A percentile compares a stretch with the other conserved stretches of the same genome.
phyloP scores from a whole-genome alignment of 2,888 invertebrate species.

The Chrysolina americana region DNA sequence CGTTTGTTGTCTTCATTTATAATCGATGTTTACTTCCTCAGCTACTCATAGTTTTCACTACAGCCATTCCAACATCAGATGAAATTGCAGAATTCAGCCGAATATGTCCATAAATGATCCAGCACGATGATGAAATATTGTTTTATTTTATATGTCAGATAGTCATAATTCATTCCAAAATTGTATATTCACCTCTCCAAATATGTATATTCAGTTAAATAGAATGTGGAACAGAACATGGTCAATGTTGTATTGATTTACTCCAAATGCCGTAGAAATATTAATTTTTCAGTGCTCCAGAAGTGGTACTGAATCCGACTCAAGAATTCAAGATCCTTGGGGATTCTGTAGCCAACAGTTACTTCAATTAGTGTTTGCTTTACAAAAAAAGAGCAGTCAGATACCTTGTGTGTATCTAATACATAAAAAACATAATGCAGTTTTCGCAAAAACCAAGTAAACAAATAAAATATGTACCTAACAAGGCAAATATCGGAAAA shows the following conservation, averaged over 20 bases:
- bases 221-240: neutral
- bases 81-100: neutral
- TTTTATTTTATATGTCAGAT: neutral
- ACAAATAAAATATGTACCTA: too few species aligned
- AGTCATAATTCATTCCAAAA: neutral
- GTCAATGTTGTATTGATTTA: neutral
- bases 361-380: too few species aligned
- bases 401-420: too few species aligned
- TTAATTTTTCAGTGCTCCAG: neutral
- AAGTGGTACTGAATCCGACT: neutral
- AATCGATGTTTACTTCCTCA: conserved; percentile 42
- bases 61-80: neutral
- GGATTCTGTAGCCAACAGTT: too few species aligned
- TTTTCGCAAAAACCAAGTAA: too few species aligned
- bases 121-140: too few species aligned
- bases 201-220: neutral
- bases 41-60: neutral
- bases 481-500: too few species aligned
- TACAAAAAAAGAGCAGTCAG: too few species aligned
- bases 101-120: neutral
- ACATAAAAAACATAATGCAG: too few species aligned
- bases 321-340: too few species aligned
- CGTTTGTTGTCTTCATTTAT: conserved; percentile 64
- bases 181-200: neutral
- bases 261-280: neutral